Base-by-base conservation (phyloP, 2,888 invertebrate species). In the Lochmaea capreae region DNA sequence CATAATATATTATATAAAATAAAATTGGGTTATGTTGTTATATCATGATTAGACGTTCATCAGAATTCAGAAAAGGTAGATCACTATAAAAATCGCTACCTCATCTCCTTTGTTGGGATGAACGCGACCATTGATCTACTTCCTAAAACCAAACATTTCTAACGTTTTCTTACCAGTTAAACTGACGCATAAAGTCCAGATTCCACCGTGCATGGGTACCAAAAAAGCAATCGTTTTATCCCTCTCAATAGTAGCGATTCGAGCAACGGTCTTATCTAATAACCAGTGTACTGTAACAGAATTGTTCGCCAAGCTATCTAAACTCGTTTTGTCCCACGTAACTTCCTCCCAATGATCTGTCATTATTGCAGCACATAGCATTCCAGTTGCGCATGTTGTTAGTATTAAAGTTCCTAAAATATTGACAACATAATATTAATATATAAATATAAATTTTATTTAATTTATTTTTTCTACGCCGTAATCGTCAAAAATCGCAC, bases 261-360 rank as follows among this genome's bases (percentile, higher is more conserved):
- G 91, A 26, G 92, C 93, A 26, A 95, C 94, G 79, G 91, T 92
- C 14, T 92, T 93, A 78, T 95, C 93, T 74, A 95, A 89, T 79
- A 94, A 89, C 94, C 94, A 95, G 80, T 93, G 91, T 78, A 94
- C 86, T 52, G 84, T 80, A 10, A 82, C 85, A 65, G 89, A 89
- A 16, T 91, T 89, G 83, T 92, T 92, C 57, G 91, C 89, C 57
- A 91, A 89, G 8, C 74, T 66, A 16, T 89, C 88, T 42, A 94
- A 88, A 49, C 89, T 89, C 1, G 89, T 87, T 52, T 89, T 89
- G 86, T 95, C 93, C 94, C 96, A 96, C 74, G 90, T 90, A 77
- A 96, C 93, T 84, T 94, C 93, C 88, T 96, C 96, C 96, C 96
- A 96, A 86, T 95, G 94, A 85, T 95, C 94, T 74, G 95, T 95